Evolutionary conservation across 2,888 invertebrate genomes (phyloP).

Genomic region (Sinohyriopsis cumingii): DNA sequence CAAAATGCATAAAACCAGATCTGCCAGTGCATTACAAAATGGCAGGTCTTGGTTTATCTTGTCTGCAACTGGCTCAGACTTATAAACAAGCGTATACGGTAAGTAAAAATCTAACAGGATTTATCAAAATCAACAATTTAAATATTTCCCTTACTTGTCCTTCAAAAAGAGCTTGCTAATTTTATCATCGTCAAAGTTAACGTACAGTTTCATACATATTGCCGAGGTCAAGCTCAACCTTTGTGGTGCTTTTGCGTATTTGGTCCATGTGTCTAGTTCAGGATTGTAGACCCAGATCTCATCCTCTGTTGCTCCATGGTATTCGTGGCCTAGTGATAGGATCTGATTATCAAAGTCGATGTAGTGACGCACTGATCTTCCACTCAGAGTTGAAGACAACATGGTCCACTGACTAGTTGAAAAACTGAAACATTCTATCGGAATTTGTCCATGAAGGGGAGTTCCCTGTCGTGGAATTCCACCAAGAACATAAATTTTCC

Average conservation of each 20-base stretch:
- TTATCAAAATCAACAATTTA: too few relatives aligned
- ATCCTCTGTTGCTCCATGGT: constrained; percentile 68
- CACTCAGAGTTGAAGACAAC: constrained; percentile 67
- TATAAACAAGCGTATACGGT: too few relatives aligned
- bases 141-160: constrained; percentile 40
- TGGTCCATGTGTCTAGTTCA: constrained; percentile 61
- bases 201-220: constrained; percentile 57
- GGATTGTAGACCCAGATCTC: constrained; percentile 68
- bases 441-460: constrained; percentile 67
- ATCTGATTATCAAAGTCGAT: constrained; percentile 62
- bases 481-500: constrained; percentile 65
- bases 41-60: too few relatives aligned
- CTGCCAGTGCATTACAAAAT: too few relatives aligned
- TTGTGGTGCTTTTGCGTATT: constrained; percentile 65
- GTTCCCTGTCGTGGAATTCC: constrained; percentile 67
- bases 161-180: constrained; percentile 60
- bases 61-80: too few relatives aligned
- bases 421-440: constrained; percentile 67
- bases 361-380: constrained; percentile 70
- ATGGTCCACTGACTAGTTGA: constrained; percentile 68
- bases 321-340: constrained; percentile 68
- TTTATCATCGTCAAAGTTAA: constrained; percentile 68
- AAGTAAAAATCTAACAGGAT: too few relatives aligned
- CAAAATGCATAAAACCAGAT: too few relatives aligned
- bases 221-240: constrained; percentile 65